phyloP scores from a whole-genome alignment of 2,113 vertebrate genomes.

The Zosterops pallidus region DNA sequence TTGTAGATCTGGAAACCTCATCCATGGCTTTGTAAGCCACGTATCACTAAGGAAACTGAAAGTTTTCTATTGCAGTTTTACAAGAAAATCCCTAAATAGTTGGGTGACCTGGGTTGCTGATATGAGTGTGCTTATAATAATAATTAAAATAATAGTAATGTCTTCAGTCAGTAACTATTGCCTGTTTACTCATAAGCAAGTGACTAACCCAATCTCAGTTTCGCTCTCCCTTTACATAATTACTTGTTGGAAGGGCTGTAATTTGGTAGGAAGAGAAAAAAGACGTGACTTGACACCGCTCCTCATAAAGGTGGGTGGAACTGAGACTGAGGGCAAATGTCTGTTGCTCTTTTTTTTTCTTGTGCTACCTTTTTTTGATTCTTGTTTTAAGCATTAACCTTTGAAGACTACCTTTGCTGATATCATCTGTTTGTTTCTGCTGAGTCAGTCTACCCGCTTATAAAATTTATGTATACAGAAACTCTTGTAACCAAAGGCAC shows the following conservation, averaged over 20 bases:
- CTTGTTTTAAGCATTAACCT: slow-evolving; percentile 53
- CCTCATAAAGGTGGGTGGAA: slow-evolving; percentile 48
- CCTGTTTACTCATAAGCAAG: slow-evolving; percentile 61
- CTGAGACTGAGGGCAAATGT: slow-evolving; percentile 53
- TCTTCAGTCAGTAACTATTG: background rate
- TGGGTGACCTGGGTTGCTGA: background rate
- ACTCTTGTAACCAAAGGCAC: slow-evolving; percentile 59
- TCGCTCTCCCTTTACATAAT: slow-evolving; percentile 18
- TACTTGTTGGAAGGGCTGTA: slow-evolving; percentile 47
- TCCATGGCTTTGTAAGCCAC: background rate
- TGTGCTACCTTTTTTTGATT: slow-evolving; percentile 56
- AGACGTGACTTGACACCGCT: slow-evolving; percentile 34
- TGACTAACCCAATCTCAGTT: slow-evolving; percentile 43
- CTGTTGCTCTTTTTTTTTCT: slow-evolving; percentile 24
- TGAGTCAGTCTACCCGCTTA: slow-evolving; percentile 59
- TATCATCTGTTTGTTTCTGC: slow-evolving; percentile 68
- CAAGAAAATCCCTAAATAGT: background rate
- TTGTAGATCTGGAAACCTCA: background rate
- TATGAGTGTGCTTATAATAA: background rate
- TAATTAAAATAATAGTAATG: slow-evolving; percentile 17
- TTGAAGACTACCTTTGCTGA: slow-evolving; percentile 70
- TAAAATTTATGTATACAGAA: slow-evolving; percentile 60
- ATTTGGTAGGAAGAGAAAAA: slow-evolving; percentile 54
- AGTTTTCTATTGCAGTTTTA: background rate
- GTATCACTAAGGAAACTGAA: background rate